These are phyloP conservation scores for Ramphastos sulfuratus DNA, from an alignment of 2,113 vertebrate genomes.

Conservation along the genomic window DNA sequence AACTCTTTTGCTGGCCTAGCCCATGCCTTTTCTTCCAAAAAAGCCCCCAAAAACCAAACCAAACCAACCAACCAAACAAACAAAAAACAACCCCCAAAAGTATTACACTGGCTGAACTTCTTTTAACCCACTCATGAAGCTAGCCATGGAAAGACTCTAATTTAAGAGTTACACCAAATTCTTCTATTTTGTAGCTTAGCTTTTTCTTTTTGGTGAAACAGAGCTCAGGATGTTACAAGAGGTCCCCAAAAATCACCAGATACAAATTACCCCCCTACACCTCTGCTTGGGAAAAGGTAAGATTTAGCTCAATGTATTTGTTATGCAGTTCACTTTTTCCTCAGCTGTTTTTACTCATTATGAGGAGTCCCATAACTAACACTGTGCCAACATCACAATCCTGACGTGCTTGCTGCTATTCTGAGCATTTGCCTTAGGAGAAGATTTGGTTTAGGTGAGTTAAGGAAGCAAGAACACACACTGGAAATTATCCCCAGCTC, in stretches of 20 bases:
- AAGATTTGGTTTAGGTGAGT: constrained; percentile 4
- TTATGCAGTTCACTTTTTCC: background rate
- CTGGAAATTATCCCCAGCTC: background rate
- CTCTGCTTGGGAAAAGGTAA: background rate
- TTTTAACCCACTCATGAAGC: background rate
- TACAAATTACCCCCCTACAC: background rate
- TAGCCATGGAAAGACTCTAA: background rate
- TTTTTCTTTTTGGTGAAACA: background rate
- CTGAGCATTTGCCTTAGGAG: constrained; percentile 13
- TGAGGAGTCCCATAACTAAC: background rate
- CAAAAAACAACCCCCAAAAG: too few relatives aligned
- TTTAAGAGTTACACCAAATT: background rate
- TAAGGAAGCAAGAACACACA: background rate
- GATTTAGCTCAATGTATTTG: constrained; percentile 2
- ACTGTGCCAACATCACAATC: background rate
- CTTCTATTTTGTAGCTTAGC: background rate
- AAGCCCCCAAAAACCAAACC: too few relatives aligned
- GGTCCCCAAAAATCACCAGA: background rate
- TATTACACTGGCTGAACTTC: background rate
- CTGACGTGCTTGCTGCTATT: constrained; percentile 2
- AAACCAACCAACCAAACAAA: background rate
- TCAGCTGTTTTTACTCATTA: background rate
- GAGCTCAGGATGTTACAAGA: background rate
- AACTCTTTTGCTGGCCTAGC: background rate
- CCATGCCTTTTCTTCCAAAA: background rate